Evolutionary conservation across 92 coral and sea anemone species (phyloP), one percentile per base, ranked within the genome.

Genomic region (Porites divaricata): DNA sequence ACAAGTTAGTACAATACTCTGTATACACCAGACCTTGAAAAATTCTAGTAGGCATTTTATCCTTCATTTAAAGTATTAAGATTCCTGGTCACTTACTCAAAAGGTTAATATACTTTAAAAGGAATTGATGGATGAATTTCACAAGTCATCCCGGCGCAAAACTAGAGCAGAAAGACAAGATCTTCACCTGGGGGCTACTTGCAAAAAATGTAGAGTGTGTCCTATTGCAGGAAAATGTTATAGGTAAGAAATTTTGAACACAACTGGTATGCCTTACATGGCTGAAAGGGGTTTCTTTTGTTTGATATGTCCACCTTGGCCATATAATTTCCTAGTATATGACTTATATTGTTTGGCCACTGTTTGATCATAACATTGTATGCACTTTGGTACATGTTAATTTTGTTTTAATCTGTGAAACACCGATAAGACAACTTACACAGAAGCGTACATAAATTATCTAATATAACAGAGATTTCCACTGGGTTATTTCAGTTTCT

Each of bases 211-310:
- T 76, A 83, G 81, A 61, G 76, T 89, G 59, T 91, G 94, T 54
- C 99, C 99, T 4, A 97, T 97, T 15, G 87, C 98, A 23, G 99
- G 99, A 9, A 97, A 89, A 83, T 97, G 99, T 81, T 97, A 93
- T 88, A 94, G 98, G 98, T 96, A 61, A 4, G 5, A 9, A 14
- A 62, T 52, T 9, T 8, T 13, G 28, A n/a, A 16, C 16, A 21
- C 52, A 70, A n/a, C 70, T 66, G 28, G 59, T 2, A 15, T 15
- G 16, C 59, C 59, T 9, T 54, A 54, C 59, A 13, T 1, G 10
- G 4, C 1, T 54, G 45, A 54, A 11, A 54, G 59, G 0, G 12
- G 4, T 1, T 0, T 54, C 4, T 54, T 11, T 15, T 54, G 59
- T 54, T 54, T 54, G 4, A 54, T n/a, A n/a, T 53, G 58, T 53